Conservation (phyloP, 2,113 vertebrate genomes). For the Microcebus tavaratra region DNA sequence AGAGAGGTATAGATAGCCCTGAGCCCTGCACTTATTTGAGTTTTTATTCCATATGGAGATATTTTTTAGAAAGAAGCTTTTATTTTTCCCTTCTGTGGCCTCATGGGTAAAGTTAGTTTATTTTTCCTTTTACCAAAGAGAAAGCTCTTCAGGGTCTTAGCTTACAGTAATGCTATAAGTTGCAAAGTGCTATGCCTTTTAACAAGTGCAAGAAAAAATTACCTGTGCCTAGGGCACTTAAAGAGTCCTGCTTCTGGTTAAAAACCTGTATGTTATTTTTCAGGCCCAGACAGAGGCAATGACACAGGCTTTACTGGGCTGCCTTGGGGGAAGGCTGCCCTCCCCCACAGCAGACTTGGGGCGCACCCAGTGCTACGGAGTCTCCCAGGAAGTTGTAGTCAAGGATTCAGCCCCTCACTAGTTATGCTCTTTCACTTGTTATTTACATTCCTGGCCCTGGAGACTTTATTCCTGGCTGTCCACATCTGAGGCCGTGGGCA, state of each 20-base stretch:
- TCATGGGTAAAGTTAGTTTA: background rate
- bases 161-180: background rate
- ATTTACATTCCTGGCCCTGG: background rate
- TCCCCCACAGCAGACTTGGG: too few species aligned
- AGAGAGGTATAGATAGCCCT: background rate
- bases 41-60: background rate
- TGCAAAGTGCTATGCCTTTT: background rate
- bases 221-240: background rate
- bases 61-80: background rate
- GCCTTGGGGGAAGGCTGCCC: background rate
- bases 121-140: background rate
- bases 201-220: background rate
- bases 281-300: background rate
- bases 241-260: background rate
- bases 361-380: too few species aligned
- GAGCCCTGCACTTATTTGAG: background rate
- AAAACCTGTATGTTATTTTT: background rate
- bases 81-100: background rate
- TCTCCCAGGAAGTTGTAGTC: background rate
- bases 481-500: background rate
- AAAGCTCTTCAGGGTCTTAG: background rate
- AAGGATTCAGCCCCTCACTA: background rate
- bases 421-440: background rate
- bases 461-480: background rate
- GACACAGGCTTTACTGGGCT: background rate